Base-by-base conservation (phyloP, 1,140 invertebrate genomes). In the Cotesia chilonis region DNA sequence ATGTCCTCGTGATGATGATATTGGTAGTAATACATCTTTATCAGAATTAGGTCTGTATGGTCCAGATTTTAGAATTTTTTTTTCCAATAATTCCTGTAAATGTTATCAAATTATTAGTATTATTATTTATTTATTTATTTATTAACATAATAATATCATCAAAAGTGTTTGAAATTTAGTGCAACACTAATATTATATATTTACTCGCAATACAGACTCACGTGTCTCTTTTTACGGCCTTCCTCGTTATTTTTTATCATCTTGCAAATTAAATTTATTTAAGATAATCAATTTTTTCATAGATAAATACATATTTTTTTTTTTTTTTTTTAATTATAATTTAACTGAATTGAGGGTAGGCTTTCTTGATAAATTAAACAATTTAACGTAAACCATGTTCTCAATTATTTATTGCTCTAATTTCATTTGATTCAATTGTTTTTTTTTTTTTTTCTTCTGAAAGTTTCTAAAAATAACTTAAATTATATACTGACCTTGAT, bases 401-500 rank as follows among this genome's bases (percentile, higher is more conserved):
- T 2, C 41, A 10, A 9, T 47, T 61, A 28, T 36, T 3, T 61
- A 61, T 55, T 14, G 4, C 5, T 12, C 54, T 55, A n/a, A 14
- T n/a, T 55, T 60, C 4, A 70, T 60, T 70, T 12, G 4, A 63
- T 54, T 54, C 3, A 38, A 59, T 36, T 35, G 20, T 55, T 55
- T 35, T 51, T 59, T 51, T 55, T 55, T 35, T 51, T 59, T 51
- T 59, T 68, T 37, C 6, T 20, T 57, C 3, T 57, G n/a, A 3
- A 6, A 37, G 14, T 60, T 3, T 54, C 9, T 28, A 2, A 2
- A 28, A 28, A 28, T 28, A 28, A 28, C 28, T 3, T 14, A 14
- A n/a, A 12, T 12, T 12, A 1, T 12, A 17, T 55, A 72, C 78
- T 82, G 83, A 89, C 92, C 82, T 89, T 87, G 75, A 92, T 86